These are phyloP conservation scores for Tachina grossa DNA, from an alignment of 2,888 invertebrate genomes.

Conservation along the genomic window DNA sequence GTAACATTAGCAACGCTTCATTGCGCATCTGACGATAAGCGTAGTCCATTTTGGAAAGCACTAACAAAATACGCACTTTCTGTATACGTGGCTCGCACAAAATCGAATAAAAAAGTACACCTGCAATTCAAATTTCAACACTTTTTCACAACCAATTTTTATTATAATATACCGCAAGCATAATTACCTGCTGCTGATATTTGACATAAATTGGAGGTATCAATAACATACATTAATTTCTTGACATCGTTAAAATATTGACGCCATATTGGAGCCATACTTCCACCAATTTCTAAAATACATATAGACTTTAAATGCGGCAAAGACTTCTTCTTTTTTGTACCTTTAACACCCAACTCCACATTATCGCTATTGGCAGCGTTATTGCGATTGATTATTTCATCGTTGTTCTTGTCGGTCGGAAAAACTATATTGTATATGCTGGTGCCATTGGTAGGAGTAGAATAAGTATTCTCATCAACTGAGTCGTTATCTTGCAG, in stretches of 20 bases:
- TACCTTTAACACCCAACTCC: constrained; percentile 73
- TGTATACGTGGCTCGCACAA: constrained; percentile 88
- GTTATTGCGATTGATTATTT: constrained; percentile 15
- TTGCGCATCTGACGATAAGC: constrained; percentile 94
- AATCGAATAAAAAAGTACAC: constrained; percentile 90
- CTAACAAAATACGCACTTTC: constrained; percentile 87
- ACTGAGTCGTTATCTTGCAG: constrained; percentile 88
- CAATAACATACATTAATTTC: constrained; percentile 91
- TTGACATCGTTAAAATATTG: constrained; percentile 87
- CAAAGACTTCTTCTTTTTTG: constrained; percentile 79
- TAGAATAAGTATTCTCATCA: constrained; percentile 90
- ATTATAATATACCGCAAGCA: neutral
- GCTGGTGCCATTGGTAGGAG: constrained; percentile 91
- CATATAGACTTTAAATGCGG: constrained; percentile 79
- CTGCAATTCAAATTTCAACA: constrained; percentile 76
- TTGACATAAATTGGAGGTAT: constrained; percentile 92
- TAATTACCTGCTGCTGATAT: constrained; percentile 88
- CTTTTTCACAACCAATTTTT: neutral
- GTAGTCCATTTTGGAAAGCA: constrained; percentile 92
- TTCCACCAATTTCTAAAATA: constrained; percentile 90
- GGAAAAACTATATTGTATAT: constrained; percentile 87
- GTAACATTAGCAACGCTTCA: constrained; percentile 92
- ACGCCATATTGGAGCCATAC: constrained; percentile 92
- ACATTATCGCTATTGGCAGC: constrained; percentile 16
- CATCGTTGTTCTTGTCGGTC: constrained; percentile 75